Percentiles rank a stretch among this genome's conserved stretches.
phyloP scores from a whole-genome alignment of 2,888 invertebrate genomes.

The Mechanitis messenoides region DNA sequence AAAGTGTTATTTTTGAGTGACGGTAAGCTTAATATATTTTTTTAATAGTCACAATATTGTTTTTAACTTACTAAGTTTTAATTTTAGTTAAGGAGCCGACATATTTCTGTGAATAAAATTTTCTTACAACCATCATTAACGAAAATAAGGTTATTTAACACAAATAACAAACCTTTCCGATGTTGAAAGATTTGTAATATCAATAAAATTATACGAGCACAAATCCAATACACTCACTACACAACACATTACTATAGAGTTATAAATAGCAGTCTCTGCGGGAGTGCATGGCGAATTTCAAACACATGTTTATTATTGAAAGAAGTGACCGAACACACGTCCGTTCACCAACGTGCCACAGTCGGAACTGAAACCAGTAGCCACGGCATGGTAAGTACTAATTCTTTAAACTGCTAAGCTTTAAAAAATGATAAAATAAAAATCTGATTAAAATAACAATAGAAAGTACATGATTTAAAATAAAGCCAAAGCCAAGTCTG shows the following conservation, averaged over 20 bases:
- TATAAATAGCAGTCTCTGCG: neutral
- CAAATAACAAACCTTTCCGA: constrained; percentile 18
- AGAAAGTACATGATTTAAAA: too few species aligned
- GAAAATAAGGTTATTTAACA: constrained; percentile 2
- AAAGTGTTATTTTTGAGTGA: too few species aligned
- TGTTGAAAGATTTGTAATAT: too few species aligned
- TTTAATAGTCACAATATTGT: too few species aligned
- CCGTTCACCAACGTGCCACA: constrained; percentile 35
- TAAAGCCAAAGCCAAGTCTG: constrained; percentile 2
- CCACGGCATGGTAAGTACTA: constrained; percentile 9
- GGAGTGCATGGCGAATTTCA: neutral
- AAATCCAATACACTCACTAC: neutral
- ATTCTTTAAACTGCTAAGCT: constrained; percentile 29
- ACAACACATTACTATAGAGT: neutral
- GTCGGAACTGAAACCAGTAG: constrained; percentile 37
- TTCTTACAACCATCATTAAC: too few species aligned
- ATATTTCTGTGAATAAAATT: too few species aligned
- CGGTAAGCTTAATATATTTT: too few species aligned
- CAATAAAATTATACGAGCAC: neutral
- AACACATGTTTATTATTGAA: neutral
- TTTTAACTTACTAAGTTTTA: too few species aligned
- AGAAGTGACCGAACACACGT: constrained; percentile 6
- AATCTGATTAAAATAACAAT: too few species aligned
- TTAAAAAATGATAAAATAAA: neutral
- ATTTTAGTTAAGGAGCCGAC: too few species aligned